Percentiles rank a stretch among this genome's conserved stretches.
phyloP scores from a whole-genome alignment of 1,140 invertebrate species.

The Trialeurodes vaporariorum region DNA sequence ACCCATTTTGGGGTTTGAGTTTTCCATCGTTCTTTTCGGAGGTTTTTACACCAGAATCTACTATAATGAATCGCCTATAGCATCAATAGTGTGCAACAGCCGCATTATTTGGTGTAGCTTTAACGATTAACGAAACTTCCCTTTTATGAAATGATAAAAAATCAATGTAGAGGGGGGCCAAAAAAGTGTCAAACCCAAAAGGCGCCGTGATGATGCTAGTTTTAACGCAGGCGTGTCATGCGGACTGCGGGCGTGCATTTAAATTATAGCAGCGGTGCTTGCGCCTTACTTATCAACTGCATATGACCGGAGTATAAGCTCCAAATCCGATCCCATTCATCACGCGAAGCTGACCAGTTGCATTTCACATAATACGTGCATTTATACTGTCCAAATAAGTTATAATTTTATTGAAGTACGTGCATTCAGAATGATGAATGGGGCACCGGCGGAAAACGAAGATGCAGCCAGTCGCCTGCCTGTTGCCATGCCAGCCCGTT shows the following conservation, averaged over 20 bases:
- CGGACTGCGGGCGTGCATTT: neutral
- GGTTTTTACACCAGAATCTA: too few relatives aligned
- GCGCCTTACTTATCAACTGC: too few relatives aligned
- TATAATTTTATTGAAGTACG: neutral
- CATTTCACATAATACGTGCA: neutral
- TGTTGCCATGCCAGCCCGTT: too few relatives aligned
- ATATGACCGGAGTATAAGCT: too few relatives aligned
- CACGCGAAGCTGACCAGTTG: neutral
- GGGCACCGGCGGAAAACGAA: too few relatives aligned
- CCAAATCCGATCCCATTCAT: neutral
- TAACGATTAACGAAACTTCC: too few relatives aligned
- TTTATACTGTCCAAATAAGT: neutral
- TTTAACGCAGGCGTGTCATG: neutral
- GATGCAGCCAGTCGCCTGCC: too few relatives aligned
- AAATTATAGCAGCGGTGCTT: neutral
- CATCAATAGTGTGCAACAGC: too few relatives aligned
- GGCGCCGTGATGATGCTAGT: neutral
- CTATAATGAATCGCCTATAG: too few relatives aligned
- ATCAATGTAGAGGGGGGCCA: neutral
- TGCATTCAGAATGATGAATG: neutral
- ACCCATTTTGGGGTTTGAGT: too few relatives aligned
- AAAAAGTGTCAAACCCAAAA: constrained; percentile 1
- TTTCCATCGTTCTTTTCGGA: too few relatives aligned
- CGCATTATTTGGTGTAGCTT: too few relatives aligned
- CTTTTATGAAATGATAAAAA: neutral